These are phyloP conservation scores for Crotalus adamanteus DNA, from an alignment of 2,797 vertebrate species.

Conservation along the genomic window DNA sequence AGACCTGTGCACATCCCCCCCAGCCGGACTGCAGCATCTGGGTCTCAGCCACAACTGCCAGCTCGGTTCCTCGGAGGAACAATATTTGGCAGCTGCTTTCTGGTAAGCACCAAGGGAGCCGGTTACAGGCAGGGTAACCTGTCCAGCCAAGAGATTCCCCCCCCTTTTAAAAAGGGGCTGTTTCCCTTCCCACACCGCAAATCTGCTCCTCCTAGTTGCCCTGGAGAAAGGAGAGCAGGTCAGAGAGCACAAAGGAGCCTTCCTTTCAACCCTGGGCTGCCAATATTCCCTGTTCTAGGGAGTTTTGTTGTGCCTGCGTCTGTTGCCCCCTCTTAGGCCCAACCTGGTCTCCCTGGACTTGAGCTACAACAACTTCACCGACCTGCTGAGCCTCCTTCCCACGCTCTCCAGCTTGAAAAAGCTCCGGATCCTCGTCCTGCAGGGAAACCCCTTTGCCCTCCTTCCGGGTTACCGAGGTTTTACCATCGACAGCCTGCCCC, in stretches of 20 bases:
- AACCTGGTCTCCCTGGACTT: constrained; percentile 85
- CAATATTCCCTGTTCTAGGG: not conserved
- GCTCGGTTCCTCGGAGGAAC: constrained; percentile 61
- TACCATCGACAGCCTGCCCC: constrained; percentile 76
- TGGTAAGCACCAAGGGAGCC: constrained; percentile 70
- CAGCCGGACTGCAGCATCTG: constrained; percentile 75
- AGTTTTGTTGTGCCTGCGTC: not conserved
- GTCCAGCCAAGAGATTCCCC: not conserved
- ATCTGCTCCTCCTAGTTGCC: not conserved
- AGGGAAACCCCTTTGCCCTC: constrained; percentile 84
- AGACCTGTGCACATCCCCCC: constrained; percentile 64
- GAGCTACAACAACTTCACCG: constrained; percentile 78
- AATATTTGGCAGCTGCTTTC: constrained; percentile 63
- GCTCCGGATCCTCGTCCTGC: constrained; percentile 77
- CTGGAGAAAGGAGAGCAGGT: not conserved
- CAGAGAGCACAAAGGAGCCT: not conserved
- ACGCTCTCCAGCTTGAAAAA: constrained; percentile 66
- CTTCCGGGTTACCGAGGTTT: constrained; percentile 80
- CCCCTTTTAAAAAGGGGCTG: not conserved
- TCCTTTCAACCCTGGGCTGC: not conserved
- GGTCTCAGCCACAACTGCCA: constrained; percentile 79
- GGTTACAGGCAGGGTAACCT: accelerated
- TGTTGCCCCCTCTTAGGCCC: constrained; percentile 73
- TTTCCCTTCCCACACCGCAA: not conserved
- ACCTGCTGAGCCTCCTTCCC: constrained; percentile 69